Conservation (phyloP, 2,888 invertebrate genomes). For the Linnaemya tessellans region DNA sequence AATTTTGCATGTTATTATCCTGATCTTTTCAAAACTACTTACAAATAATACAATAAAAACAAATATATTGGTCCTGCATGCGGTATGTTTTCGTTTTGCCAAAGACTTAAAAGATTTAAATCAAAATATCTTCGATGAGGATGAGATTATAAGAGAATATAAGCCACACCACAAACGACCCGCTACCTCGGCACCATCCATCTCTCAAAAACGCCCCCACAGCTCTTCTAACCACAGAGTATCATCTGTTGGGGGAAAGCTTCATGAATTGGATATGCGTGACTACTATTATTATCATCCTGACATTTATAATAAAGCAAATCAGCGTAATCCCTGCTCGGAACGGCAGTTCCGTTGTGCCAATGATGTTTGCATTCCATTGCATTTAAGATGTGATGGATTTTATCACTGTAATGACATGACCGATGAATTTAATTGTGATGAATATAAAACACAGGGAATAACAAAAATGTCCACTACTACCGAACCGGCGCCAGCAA, state of each 20-base stretch:
- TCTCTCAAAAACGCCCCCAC: background rate
- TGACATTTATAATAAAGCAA: constrained; percentile 75
- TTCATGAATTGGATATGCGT: constrained; percentile 73
- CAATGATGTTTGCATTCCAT: constrained; percentile 85
- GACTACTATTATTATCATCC: constrained; percentile 76
- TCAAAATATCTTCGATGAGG: constrained; percentile 74
- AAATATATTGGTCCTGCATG: constrained; percentile 62
- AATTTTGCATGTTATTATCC: constrained; percentile 67
- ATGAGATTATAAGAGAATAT: constrained; percentile 77
- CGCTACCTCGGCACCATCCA: constrained; percentile 43
- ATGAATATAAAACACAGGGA: constrained; percentile 73
- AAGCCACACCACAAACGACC: constrained; percentile 71
- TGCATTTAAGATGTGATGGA: constrained; percentile 85
- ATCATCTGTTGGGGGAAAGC: background rate
- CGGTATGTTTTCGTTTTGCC: constrained; percentile 44
- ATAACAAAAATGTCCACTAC: background rate
- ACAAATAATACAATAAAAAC: constrained; percentile 26
- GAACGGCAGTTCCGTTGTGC: constrained; percentile 85
- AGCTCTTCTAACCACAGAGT: background rate
- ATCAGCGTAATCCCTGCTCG: constrained; percentile 82
- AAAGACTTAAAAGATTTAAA: constrained; percentile 68
- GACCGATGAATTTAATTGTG: constrained; percentile 85
- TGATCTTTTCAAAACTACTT: constrained; percentile 44
- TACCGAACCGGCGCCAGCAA: constrained; percentile 72
- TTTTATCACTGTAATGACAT: constrained; percentile 86